These are phyloP conservation scores for Trogon surrucura DNA, from an alignment of 2,113 vertebrate genomes.

Conservation along the genomic window DNA sequence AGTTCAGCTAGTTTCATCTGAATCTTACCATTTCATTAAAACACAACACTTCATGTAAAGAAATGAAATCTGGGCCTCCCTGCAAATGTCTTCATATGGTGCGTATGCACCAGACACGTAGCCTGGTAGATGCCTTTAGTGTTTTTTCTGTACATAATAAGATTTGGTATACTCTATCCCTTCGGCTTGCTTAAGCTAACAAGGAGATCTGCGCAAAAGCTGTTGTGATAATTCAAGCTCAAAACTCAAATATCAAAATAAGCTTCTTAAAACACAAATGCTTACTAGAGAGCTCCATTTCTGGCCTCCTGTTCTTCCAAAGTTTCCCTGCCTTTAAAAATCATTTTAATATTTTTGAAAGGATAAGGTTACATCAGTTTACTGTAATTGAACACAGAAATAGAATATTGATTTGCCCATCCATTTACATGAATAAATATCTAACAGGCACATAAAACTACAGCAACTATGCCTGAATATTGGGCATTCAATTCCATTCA, in stretches of 20 bases:
- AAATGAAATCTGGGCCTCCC: not conserved
- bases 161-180: not conserved
- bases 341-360: not conserved
- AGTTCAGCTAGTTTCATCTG: not conserved
- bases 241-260: not conserved
- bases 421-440: not conserved
- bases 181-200: not conserved
- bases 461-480: not conserved
- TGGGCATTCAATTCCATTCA: not conserved
- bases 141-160: not conserved
- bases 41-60: not conserved
- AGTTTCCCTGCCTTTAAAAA: not conserved
- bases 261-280: not conserved
- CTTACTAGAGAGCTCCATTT: not conserved
- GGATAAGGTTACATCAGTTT: not conserved
- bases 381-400: not conserved
- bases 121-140: not conserved
- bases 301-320: not conserved
- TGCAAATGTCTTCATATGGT: not conserved
- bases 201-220: not conserved
- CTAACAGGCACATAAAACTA: not conserved
- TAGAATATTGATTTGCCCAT: constrained; percentile 16
- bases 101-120: not conserved
- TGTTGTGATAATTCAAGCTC: not conserved
- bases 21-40: not conserved